Evolutionary conservation across 2,888 invertebrate genomes (phyloP).

Genomic region (Ochlodes sylvanus): DNA sequence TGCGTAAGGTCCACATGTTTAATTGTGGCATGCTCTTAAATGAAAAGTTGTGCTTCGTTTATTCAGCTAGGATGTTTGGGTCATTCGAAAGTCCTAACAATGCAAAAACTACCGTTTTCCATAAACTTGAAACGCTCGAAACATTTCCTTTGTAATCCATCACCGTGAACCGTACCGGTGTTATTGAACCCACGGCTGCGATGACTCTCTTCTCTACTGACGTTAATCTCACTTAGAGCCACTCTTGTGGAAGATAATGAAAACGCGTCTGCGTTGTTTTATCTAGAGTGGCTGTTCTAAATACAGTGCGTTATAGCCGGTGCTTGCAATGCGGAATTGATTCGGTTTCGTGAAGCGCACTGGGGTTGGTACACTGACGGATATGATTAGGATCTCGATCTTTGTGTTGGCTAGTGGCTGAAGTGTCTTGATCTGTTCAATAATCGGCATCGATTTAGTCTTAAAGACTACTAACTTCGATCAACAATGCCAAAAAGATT

Average conservation of each 20-base stretch:
- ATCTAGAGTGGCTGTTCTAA: constrained; percentile 65
- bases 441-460: too few species aligned
- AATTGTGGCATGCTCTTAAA: not conserved
- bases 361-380: constrained; percentile 13
- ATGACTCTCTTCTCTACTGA: constrained; percentile 29
- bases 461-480: not conserved
- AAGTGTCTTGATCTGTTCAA: not conserved
- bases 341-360: constrained; percentile 36
- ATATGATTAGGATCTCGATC: constrained; percentile 11
- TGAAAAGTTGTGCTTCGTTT: not conserved
- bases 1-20: not conserved
- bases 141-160: not conserved
- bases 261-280: constrained; percentile 58
- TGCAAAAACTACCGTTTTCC: not conserved
- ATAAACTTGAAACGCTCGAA: not conserved
- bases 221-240: constrained; percentile 44
- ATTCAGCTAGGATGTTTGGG: not conserved
- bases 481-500: too few species aligned
- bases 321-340: constrained; percentile 49
- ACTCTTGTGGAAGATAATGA: constrained; percentile 46
- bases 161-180: constrained; percentile 37
- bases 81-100: not conserved
- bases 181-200: constrained; percentile 41
- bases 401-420: not conserved
- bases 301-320: constrained; percentile 52